Base-by-base conservation (phyloP, 1,140 invertebrate genomes). In the Psix sp. region DNA sequence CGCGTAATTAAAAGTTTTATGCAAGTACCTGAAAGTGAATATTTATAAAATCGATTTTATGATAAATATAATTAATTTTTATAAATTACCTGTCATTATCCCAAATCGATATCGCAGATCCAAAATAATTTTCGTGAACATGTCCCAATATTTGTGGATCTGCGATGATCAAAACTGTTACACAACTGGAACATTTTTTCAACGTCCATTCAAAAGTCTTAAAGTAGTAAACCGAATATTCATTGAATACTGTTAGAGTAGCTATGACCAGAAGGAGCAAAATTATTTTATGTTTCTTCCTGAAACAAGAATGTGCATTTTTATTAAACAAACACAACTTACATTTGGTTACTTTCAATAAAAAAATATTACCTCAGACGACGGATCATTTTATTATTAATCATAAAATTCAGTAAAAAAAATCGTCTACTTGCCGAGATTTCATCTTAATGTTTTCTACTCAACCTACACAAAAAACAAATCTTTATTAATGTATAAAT, bases 121-220 rank as follows among this genome's bases (percentile, higher is more conserved):
- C 88, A 77, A 76, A 90, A 85, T 74, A 90, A 85, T 76, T 85
- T 83, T 94, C 93, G 84, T 92, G 89, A 40, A 89, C 82, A 68
- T 94, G 90, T 1, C 95, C 96, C 71, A 96, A 90, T 66, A 98
- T 92, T 86, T 98, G 96, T 15, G 96, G 95, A 88, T 98, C 96
- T n/a, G 95, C 94, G 33, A 97, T 93, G 17, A 98, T 88, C 14
- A 98, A 83, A 24, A 97, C 87, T 65, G 90, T 90, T 0, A 91
- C 90, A 79, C 93, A 94, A 38, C 89, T 88, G 24, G 81, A 75
- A 73, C 91, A 92, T 21, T 88, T 77, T 49, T 89, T 74, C 3
- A 79, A 60, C 7, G 86, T 77, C 91, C 91, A 93, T 38, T 85
- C 87, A 24, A 86, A 80, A n/a, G 85, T 86, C 76, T 90, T 88